phyloP scores from a whole-genome alignment of 2,888 invertebrate species.

The Melanostoma mellinum region DNA sequence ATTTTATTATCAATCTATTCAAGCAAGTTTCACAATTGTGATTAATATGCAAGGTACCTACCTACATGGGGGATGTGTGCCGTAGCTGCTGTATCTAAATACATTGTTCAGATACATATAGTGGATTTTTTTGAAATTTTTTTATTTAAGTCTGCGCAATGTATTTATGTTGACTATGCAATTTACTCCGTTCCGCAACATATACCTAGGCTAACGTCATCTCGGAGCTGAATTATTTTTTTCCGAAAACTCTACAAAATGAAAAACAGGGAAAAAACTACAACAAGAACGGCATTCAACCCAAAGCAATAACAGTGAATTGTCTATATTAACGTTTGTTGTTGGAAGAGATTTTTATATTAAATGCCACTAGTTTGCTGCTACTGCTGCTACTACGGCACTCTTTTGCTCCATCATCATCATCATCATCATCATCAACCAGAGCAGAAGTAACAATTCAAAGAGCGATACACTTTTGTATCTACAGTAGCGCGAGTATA shows the following conservation, averaged over 20 bases:
- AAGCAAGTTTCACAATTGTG: conserved; percentile 72
- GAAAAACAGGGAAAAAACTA: conserved; percentile 14
- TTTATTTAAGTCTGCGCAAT: conserved; percentile 26
- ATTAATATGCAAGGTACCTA: conserved; percentile 72
- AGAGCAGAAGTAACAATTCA: conserved; percentile 60
- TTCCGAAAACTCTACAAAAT: conserved; percentile 18
- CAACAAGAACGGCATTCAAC: conserved; percentile 34
- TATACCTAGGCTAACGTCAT: conserved; percentile 48
- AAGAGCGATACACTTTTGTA: conserved; percentile 56
- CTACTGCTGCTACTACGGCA: conserved; percentile 14
- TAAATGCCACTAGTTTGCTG: conserved; percentile 49
- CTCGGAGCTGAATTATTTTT: conserved; percentile 37
- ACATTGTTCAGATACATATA: conserved; percentile 62
- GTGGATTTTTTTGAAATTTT: conserved; percentile 16
- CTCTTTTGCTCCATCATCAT: conserved; percentile 48
- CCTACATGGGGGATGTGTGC: conserved; percentile 52
- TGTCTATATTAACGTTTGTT: conserved; percentile 64
- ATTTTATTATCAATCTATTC: conserved; percentile 73
- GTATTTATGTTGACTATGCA: conserved; percentile 69
- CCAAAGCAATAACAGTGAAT: conserved; percentile 65
- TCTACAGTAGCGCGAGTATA: conserved; percentile 30
- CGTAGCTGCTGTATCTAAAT: conserved; percentile 52
- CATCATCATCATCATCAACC: conserved; percentile 44
- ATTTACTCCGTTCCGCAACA: conserved; percentile 72
- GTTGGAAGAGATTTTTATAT: conserved; percentile 52